Percentiles rank a stretch among this genome's conserved stretches.
Evolutionary conservation across 2,797 vertebrate species (phyloP).

Genomic region (Lagodon rhomboides): DNA sequence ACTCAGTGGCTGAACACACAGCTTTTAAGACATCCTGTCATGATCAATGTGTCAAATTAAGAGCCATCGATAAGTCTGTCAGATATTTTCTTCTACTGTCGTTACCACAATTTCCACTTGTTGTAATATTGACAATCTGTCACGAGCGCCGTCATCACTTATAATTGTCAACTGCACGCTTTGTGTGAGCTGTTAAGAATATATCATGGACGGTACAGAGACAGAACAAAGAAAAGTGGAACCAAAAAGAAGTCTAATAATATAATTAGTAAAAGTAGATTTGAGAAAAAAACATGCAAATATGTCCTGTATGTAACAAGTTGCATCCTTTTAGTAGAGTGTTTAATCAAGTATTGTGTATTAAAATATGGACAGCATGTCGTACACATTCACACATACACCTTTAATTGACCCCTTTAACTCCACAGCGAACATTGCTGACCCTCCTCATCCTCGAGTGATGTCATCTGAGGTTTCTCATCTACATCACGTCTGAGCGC

Average conservation of each 20-base stretch:
- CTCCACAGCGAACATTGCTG: neutral
- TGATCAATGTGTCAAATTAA: slow-evolving; percentile 48
- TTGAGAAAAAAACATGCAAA: neutral
- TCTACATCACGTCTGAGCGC: neutral
- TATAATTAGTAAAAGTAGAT: neutral
- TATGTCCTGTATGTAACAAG: neutral
- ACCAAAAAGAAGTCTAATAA: neutral
- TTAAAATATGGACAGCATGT: neutral
- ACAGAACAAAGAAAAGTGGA: neutral
- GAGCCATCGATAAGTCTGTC: slow-evolving; percentile 24
- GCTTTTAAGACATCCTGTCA: slow-evolving; percentile 13
- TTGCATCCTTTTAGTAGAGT: neutral
- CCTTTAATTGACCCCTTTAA: neutral
- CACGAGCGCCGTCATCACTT: slow-evolving; percentile 15
- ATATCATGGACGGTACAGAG: neutral
- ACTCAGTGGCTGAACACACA: neutral
- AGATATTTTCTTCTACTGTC: slow-evolving; percentile 17
- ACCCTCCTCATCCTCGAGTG: neutral
- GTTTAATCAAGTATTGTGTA: neutral
- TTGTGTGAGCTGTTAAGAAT: neutral
- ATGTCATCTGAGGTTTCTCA: slow-evolving; percentile 21
- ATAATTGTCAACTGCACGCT: slow-evolving; percentile 25
- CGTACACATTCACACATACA: neutral
- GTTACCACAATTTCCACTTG: slow-evolving; percentile 46
- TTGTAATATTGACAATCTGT: slow-evolving; percentile 47